These are phyloP conservation scores for Hippocampus kuda DNA, from an alignment of 2,797 vertebrate species.

Conservation along the genomic window DNA sequence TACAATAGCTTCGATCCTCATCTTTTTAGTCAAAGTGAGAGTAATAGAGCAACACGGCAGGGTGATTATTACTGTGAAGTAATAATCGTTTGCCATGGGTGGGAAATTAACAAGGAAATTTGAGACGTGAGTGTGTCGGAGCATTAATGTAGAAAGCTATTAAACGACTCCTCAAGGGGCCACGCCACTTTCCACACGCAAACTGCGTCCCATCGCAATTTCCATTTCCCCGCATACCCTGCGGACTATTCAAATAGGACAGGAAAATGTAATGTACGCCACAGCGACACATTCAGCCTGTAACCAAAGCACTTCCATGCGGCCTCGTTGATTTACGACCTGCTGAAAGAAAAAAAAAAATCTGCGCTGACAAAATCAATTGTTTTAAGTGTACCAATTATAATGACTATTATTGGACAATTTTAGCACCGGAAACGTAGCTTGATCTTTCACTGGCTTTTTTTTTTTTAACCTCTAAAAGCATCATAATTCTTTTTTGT, in stretches of 20 bases:
- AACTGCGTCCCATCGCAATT: conserved; percentile 66
- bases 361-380: background rate
- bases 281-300: conserved; percentile 19
- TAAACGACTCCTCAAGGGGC: conserved; percentile 53
- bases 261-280: conserved; percentile 29
- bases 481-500: background rate
- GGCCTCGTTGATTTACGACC: background rate
- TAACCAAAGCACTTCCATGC: conserved; percentile 28
- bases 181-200: conserved; percentile 25
- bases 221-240: conserved; percentile 59
- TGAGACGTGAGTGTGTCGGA: conserved; percentile 15
- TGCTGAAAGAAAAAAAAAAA: background rate
- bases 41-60: background rate
- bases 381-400: background rate
- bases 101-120: conserved; percentile 24
- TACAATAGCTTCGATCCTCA: background rate
- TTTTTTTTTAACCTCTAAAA: background rate
- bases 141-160: conserved; percentile 36
- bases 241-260: conserved; percentile 49
- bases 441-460: background rate
- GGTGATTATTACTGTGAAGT: conserved; percentile 2
- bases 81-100: conserved; percentile 8
- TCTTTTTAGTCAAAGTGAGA: background rate
- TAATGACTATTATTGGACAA: conserved; percentile 8
- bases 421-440: conserved; percentile 17